Base-by-base conservation (phyloP, 2,888 invertebrate genomes). In the Eupithecia subfuscata region DNA sequence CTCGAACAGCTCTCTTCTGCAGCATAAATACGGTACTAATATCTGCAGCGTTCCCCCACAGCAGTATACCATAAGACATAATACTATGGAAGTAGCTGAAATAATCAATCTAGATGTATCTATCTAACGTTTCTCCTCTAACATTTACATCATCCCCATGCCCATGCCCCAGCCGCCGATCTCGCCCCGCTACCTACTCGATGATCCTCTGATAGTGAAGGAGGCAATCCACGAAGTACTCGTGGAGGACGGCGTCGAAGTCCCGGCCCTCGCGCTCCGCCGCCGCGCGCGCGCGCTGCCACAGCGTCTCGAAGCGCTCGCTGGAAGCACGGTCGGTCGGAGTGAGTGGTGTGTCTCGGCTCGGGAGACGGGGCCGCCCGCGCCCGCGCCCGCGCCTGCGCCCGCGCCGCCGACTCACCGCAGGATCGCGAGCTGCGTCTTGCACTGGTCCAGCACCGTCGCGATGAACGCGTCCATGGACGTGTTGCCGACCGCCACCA, bases 381-480 rank as follows among this genome's bases (percentile, higher is more conserved):
- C n/a, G n/a, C n/a, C n/a, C n/a, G n/a, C n/a, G n/a, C n/a, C n/a
- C n/a, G n/a, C n/a, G n/a, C n/a, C n/a, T n/a, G n/a, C n/a, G n/a
- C n/a, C n/a, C n/a, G n/a, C n/a, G n/a, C n/a, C n/a, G n/a, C n/a
- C n/a, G n/a, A n/a, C n/a, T 71, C 9, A 92, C 94, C 92, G 85
- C 56, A 94, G 79, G 40, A 93, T 92, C 8, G 78, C 84, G 3
- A 94, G 83, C 75, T 94, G 93, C 18, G 90, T 90, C 78, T 89
- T 87, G 82, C 91, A 92, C 81, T 92, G 93, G 75, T 85, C 85
- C 40, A 94, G 85, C n/a, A 93, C 78, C 16, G 93, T 90, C 1
- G 88, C 93, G 72, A 94, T 87, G 79, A 94, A 91, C 0, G 93
- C 93, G 73, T 94, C 94, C 92, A 92, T 93, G 14, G 93, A 92